phyloP scores from a whole-genome alignment of 1,140 invertebrate genomes.

The Procambarus virginalis region DNA sequence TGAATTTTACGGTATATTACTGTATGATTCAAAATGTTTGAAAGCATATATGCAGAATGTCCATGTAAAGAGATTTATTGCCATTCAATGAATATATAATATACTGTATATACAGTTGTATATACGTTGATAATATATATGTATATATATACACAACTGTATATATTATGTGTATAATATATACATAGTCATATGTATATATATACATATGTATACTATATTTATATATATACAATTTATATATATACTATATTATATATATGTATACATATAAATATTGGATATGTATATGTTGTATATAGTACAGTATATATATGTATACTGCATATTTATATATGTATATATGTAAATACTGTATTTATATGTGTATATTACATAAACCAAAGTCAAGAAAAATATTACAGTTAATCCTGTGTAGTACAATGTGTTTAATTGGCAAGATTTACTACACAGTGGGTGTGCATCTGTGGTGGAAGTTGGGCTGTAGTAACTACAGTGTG shows the following conservation, averaged over 20 bases:
- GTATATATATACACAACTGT: no score
- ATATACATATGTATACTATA: conserved; percentile 12
- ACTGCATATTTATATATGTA: neutral
- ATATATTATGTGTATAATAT: no score
- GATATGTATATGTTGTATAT: no score
- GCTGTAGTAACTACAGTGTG: neutral
- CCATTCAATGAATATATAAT: no score
- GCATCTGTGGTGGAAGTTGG: neutral
- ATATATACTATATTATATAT: no score
- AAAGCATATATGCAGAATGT: neutral
- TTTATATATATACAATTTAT: conserved; percentile 12
- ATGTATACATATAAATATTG: no score
- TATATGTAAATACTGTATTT: conserved; percentile 10
- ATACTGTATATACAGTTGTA: no score
- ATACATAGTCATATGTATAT: neutral
- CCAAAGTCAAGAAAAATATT: neutral
- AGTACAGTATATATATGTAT: no score
- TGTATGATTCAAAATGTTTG: neutral
- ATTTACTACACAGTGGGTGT: neutral
- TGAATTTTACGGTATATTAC: neutral
- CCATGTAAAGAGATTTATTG: neutral
- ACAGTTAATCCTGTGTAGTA: neutral
- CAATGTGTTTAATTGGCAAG: neutral
- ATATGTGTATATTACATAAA: neutral
- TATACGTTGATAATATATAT: no score